A percentile compares a stretch with the other conserved stretches of the same genome.
phyloP scores from a whole-genome alignment of 1,140 invertebrate species.

The Drosophila kanapiae region DNA sequence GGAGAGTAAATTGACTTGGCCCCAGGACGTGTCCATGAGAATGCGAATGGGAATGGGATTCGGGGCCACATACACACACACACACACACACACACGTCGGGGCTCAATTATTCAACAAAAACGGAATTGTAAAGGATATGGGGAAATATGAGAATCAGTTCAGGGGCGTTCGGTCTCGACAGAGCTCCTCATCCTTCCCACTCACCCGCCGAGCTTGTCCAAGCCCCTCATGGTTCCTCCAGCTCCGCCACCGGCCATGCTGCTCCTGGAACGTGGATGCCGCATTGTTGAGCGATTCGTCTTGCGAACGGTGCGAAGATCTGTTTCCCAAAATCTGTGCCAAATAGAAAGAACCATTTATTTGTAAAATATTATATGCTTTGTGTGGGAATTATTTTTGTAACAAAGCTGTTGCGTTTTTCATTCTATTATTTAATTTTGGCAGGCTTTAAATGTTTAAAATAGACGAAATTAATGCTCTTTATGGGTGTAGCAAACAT shows the following conservation, averaged over 20 bases:
- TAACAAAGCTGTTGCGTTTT: not conserved
- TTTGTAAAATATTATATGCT: not conserved
- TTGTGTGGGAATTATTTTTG: not conserved
- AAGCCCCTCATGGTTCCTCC: conserved; percentile 34
- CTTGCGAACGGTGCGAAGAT: conserved; percentile 90
- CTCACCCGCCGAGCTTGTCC: conserved; percentile 76
- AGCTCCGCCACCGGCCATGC: conserved; percentile 28
- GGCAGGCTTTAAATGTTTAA: not conserved
- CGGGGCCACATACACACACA: conserved; percentile 13
- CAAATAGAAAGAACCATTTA: not conserved
- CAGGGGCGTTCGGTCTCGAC: conserved; percentile 62
- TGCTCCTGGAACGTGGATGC: conserved; percentile 42
- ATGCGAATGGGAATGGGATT: conserved; percentile 17
- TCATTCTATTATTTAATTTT: not conserved
- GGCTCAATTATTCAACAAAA: conserved; percentile 70
- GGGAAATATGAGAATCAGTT: conserved; percentile 65
- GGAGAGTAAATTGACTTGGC: conserved; percentile 66
- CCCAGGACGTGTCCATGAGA: conserved; percentile 42
- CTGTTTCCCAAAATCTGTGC: conserved; percentile 90
- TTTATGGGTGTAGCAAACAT: no score
- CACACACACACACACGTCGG: conserved; percentile 28
- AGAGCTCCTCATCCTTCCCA: conserved; percentile 15
- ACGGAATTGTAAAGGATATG: conserved; percentile 60
- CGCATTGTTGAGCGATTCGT: conserved; percentile 86
- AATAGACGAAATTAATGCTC: not conserved